These are phyloP conservation scores for Vanessa tameamea DNA, from an alignment of 1,140 invertebrate species.

Conservation along the genomic window DNA sequence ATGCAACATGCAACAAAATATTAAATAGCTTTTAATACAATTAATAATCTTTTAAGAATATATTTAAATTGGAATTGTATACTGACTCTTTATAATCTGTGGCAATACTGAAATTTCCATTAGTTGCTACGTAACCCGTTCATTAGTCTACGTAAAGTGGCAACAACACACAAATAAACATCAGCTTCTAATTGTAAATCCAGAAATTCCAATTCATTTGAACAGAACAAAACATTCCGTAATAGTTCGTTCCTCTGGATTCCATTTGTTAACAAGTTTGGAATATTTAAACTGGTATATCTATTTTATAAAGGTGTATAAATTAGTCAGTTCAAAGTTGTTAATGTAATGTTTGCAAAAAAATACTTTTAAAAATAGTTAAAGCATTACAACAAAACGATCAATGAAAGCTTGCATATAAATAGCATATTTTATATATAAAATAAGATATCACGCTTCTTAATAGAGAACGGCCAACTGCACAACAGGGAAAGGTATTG, in stretches of 20 bases:
- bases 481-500: too few relatives aligned
- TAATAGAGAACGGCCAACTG: too few relatives aligned
- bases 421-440: too few relatives aligned
- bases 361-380: too few relatives aligned
- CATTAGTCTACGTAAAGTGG: conserved; percentile 47
- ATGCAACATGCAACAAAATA: too few relatives aligned
- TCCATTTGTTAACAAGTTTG: conserved; percentile 11
- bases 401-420: too few relatives aligned
- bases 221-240: conserved; percentile 29
- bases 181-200: conserved; percentile 38
- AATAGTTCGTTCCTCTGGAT: conserved; percentile 22
- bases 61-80: not conserved
- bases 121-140: conserved; percentile 46
- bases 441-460: too few relatives aligned
- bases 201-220: conserved; percentile 32
- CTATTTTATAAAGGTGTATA: conserved; percentile 4
- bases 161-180: conserved; percentile 44
- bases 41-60: not conserved
- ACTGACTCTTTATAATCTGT: conserved; percentile 24
- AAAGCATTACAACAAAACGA: too few relatives aligned
- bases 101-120: conserved; percentile 44
- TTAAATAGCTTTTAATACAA: too few relatives aligned
- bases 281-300: conserved; percentile 1
- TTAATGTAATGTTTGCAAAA: too few relatives aligned
- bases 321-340: not conserved